Percentiles rank a stretch among this genome's conserved stretches.
phyloP scores from a whole-genome alignment of 2,797 vertebrate species.

The Monodelphis domestica region DNA sequence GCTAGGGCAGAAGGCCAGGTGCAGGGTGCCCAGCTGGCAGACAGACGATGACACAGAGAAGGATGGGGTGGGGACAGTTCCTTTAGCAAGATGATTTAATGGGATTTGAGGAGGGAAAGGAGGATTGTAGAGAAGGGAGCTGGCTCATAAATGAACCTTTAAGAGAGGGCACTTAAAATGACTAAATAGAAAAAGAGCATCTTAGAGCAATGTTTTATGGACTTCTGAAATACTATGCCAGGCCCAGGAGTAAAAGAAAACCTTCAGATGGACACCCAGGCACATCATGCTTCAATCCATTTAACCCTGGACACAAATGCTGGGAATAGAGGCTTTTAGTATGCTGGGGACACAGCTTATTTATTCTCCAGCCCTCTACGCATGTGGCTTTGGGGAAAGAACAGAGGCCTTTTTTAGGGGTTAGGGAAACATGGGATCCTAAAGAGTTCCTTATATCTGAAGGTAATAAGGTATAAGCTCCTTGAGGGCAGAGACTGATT shows the following conservation, averaged over 20 bases:
- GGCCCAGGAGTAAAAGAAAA: background rate
- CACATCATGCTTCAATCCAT: background rate
- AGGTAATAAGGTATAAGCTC: background rate
- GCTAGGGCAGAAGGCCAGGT: background rate
- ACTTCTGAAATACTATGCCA: background rate
- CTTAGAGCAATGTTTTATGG: background rate
- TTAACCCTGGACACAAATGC: background rate
- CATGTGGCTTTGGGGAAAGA: background rate
- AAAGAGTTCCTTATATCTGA: background rate
- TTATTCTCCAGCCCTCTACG: background rate
- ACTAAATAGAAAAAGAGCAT: background rate
- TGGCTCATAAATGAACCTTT: constrained; percentile 5
- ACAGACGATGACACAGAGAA: background rate
- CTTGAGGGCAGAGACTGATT: background rate
- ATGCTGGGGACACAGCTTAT: background rate
- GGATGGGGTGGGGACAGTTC: background rate
- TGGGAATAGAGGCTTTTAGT: background rate
- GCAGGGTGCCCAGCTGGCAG: background rate
- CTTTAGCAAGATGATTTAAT: background rate
- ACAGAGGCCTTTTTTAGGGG: background rate
- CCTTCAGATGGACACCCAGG: background rate
- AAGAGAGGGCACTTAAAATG: background rate
- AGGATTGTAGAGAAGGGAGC: background rate
- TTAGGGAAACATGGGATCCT: background rate
- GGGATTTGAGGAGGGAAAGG: background rate